Evolutionary conservation across 2,797 vertebrate species (phyloP), one percentile per base, ranked within the genome.

Genomic region (Thalassophryne amazonica): DNA sequence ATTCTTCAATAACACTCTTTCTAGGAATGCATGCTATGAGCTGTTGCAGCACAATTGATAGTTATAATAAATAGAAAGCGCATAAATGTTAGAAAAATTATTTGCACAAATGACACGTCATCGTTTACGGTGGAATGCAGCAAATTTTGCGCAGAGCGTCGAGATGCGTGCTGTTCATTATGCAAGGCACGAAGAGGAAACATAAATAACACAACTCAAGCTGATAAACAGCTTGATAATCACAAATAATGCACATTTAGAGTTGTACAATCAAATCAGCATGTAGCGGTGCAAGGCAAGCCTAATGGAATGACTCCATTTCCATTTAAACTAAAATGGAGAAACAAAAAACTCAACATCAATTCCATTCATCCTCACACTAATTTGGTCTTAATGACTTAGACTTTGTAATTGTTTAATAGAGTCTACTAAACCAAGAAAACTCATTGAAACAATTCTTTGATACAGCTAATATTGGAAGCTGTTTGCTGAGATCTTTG

Each of bases 201-300:
- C 63, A 73, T 69, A 75, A 74, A 84, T 75, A 66, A 73, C 46
- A 66, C 23, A 42, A 60, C 47, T 76, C 46, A 46, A 48, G 65
- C 75, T 72, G 68, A 80, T 76, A 60, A 83, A 69, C 47, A 47
- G 42, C 14, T 51, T 17, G 28, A 72, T 80, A 69, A 81, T 70
- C 54, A 54, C 58, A 73, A 71, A 74, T 74, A 76, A 74, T 78
- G 60, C 65, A 65, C 53, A 67, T 69, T 80, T 60, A 69, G 57
- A 58, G 56, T 69, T 50, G 49, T 41, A 47, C 60, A 78, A 74
- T 66, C 34, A 61, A 70, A 75, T 69, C 49, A 52, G 53, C 61
- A 72, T 73, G 76, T 56, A 25, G 38, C 39, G 29, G 19, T 15
- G 23, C 35, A 15, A 17, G 24, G 46, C 25, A n/a, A 12, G 33